These are phyloP conservation scores for Sarotherodon lohbergeri DNA, from an alignment of 2,113 vertebrate genomes.

Conservation along the genomic window DNA sequence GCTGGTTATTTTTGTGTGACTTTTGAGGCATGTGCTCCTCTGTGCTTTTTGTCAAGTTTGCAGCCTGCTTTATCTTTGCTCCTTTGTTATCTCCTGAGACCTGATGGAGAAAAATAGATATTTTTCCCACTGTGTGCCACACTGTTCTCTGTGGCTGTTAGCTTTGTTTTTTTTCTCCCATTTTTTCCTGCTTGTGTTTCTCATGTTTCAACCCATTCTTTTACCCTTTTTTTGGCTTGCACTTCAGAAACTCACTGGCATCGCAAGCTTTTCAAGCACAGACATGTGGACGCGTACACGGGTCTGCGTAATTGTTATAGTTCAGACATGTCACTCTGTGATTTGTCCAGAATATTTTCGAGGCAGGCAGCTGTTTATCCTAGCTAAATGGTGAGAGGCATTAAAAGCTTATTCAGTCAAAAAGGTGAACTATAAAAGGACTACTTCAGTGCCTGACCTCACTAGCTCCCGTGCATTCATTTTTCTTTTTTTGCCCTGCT, in stretches of 20 bases:
- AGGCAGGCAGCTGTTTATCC: neutral
- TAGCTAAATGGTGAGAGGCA: neutral
- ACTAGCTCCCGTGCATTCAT: neutral
- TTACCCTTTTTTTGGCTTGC: neutral
- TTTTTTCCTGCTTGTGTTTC: neutral
- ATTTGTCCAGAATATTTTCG: neutral
- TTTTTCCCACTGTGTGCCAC: conserved; percentile 1
- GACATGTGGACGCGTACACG: neutral
- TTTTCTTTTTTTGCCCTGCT: neutral
- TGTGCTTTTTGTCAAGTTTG: conserved; percentile 39
- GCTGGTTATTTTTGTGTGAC: conserved; percentile 34
- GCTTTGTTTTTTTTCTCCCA: neutral
- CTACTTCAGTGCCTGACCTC: neutral
- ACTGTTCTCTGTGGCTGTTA: conserved; percentile 12
- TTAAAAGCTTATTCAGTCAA: conserved; percentile 9
- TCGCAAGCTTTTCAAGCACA: neutral
- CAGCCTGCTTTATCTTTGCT: conserved; percentile 28
- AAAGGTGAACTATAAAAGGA: conserved; percentile 18
- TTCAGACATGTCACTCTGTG: neutral
- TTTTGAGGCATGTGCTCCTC: conserved; percentile 15
- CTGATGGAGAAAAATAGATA: conserved; percentile 31
- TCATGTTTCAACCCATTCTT: neutral
- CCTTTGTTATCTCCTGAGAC: conserved; percentile 52
- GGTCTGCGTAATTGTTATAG: neutral
- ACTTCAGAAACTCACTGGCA: neutral